Base-by-base conservation (phyloP, 2,888 invertebrate species). In the Metopia argyrocephala region DNA sequence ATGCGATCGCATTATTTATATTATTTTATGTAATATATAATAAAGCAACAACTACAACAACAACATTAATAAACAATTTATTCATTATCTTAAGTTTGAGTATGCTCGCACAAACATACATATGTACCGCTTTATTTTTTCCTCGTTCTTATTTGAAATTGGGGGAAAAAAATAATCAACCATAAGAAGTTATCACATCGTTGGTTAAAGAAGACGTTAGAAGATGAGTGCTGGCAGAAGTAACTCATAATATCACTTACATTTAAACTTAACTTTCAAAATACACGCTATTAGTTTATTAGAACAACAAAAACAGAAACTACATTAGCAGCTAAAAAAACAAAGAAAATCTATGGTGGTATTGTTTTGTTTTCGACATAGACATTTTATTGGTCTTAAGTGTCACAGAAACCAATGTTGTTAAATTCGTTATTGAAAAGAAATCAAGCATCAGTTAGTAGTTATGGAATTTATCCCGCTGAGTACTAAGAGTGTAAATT, bases 231-330 rank as follows among this genome's bases (percentile, higher is more conserved):
- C 48, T 61, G n/a, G 54, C 48, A 73, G 62, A 62, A 62, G 73
- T 62, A 56, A 28, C 28, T 56, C 62, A 64, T 62, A 73, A 73
- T 65, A 71, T 78, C 71, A 66, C 66, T 78, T 73, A 54, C 61
- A 66, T 71, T 62, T 68, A 31, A 73, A 68, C 56, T 68, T 50
- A 62, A 73, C 62, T 61, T 66, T 61, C 71, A 78, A 62, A 68
- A 68, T 78, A 73, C 56, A 62, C 64, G 78, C 74, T 74, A 78
- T 69, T 68, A 74, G 68, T 59, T 70, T 70, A 21, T 70, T 59
- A 56, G 57, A 27, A 21, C 64, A 64, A 25, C 50, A 59, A 21
- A 3, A 66, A 46, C 23, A 38, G 18, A 21, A 21, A 21, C 25
- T 38, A 50, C 5, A 27, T 27, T 5, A 57, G 5, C n/a, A 23